Percentiles rank a stretch among this genome's conserved stretches.
These are phyloP conservation scores for Heterotilapia buettikoferi DNA, from an alignment of 2,113 vertebrate genomes.

Conservation along the genomic window DNA sequence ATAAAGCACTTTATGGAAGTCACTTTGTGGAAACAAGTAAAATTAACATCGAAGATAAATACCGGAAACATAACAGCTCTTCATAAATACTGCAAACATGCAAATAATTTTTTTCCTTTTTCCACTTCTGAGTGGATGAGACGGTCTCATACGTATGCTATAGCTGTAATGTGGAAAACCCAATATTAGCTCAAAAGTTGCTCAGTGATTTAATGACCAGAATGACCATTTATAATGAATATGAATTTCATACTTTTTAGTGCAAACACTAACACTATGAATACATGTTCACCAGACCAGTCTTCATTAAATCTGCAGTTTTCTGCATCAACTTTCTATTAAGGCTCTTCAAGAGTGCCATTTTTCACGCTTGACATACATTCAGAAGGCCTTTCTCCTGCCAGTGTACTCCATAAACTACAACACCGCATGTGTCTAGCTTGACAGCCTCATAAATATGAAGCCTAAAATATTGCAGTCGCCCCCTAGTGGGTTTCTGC, in stretches of 20 bases:
- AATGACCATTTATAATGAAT: background rate
- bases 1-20: background rate
- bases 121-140: background rate
- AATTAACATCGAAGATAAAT: rapidly evolving
- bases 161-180: background rate
- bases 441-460: background rate
- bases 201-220: background rate
- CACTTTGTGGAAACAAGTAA: background rate
- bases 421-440: background rate
- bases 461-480: background rate
- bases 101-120: rapidly evolving
- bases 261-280: background rate
- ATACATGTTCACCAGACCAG: background rate
- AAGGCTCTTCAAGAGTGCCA: background rate
- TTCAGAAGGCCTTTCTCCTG: background rate
- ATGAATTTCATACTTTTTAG: background rate
- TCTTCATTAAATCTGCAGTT: background rate
- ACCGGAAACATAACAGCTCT: rapidly evolving
- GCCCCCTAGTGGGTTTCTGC: background rate
- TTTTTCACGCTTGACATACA: background rate
- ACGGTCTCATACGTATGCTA: background rate
- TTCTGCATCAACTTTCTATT: background rate
- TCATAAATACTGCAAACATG: background rate
- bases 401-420: background rate
- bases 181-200: background rate